Evolutionary conservation across 2,888 invertebrate genomes (phyloP), one percentile per base, ranked within the genome.

Genomic region (Dicyrtoma fusca): DNA sequence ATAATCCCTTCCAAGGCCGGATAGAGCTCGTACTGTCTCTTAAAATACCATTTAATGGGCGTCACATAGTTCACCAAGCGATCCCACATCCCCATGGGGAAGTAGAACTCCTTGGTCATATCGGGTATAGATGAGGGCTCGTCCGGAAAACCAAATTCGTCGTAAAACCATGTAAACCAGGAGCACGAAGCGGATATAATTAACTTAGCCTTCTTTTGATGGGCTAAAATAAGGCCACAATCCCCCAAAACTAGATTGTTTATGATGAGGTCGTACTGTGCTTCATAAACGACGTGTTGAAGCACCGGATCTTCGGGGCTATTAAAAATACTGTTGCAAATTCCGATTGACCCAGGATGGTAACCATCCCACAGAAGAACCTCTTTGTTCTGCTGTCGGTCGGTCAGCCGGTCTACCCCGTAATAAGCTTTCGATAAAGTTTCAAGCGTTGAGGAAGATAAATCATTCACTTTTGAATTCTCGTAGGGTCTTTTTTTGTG

Each of bases 191-290:
- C 71, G n/a, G 57, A 49, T 4, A 73, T 55, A 23, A 77, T 74
- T 4, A 73, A 62, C 65, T 77, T 77, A 1, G 76, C 74, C 3
- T 71, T 71, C 19, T 73, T 72, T 63, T 57, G 49, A 26, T 77
- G 61, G 0, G 71, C 75, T 5, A 72, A 44, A 19, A 77, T 75
- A 34, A 73, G 61, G 1, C 74, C 76, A 65, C 76, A 77, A 34
- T 77, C 76, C 45, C 75, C 74, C 4, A 73, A 13, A 17, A 71
- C 72, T 14, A 72, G 45, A 25, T 75, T 75, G 11, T 71, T 17
- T 14, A 77, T 47, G 6, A 77, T 71, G 5, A 77, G 44, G 53
- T 77, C 76, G 57, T 71, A 77, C 19, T 68, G 59, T 14, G 53
- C 53, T 19, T 61, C 55, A 6, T 59, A 5, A 14, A 73, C 45